Base-by-base conservation (phyloP, 2,797 vertebrate genomes). In the Thalassophryne amazonica region DNA sequence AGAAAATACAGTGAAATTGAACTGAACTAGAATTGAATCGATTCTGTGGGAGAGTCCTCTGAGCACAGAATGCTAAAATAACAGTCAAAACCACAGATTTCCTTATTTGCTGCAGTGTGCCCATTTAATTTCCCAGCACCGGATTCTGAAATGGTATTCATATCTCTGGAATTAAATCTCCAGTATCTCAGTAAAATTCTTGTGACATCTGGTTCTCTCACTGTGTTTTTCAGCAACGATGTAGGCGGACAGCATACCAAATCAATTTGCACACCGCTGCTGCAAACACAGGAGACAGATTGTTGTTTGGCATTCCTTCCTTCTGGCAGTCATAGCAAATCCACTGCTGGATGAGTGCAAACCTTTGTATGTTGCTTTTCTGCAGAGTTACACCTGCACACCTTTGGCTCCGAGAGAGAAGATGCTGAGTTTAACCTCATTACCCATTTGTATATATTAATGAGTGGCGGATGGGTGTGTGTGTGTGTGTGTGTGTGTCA, bases 161-260 rank as follows among this genome's bases (percentile, higher is more conserved):
- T 89, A 85, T 87, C 81, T 82, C 59, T 6, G 29, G 75, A 87
- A 89, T 83, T 89, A 69, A 80, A 87, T 91, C 76, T 82, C 43
- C 32, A 63, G 63, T 73, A 42, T 72, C 62, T 80, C 36, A 18
- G 55, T 69, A 79, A 83, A 80, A 59, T 24, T 75, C 54, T 28
- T 42, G 33, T 74, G 74, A 80, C 82, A 79, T 77, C 47, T 75
- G 55, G 46, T 66, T 76, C 58, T 69, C 47, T 52, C 25, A 53
- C 35, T 33, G 23, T 69, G 61, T 83, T 77, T 70, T 68, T 61
- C 41, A 27, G 42, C 36, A 20, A 33, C 68, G 59, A 38, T 29
- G 62, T 32, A 65, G 60, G 27, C 25, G 34, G 63, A 50, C 53
- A 28, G 73, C 68, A 75, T 69, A 69, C 58, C 54, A 54, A 82